A percentile compares a stretch with the other conserved stretches of the same genome.
phyloP scores from a whole-genome alignment of 2,113 vertebrate species.

The Kobus ellipsiprymnus region DNA sequence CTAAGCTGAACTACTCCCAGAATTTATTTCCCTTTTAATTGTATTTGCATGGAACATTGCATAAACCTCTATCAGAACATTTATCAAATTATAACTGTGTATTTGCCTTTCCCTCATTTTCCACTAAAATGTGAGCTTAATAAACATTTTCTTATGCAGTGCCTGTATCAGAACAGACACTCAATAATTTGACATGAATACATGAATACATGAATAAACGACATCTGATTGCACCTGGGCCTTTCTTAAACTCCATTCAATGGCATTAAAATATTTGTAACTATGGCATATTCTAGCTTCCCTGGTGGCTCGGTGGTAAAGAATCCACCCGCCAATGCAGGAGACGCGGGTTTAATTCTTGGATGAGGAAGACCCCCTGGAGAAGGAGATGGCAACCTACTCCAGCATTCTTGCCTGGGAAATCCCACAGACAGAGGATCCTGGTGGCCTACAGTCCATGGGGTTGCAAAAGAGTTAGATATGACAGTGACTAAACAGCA shows the following conservation, averaged over 20 bases:
- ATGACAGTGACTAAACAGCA: background rate
- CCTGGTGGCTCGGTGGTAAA: background rate
- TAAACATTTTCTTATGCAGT: background rate
- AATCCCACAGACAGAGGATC: background rate
- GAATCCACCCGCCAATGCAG: background rate
- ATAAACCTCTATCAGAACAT: background rate
- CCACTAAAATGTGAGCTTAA: background rate
- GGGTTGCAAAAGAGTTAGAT: background rate
- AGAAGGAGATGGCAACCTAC: background rate
- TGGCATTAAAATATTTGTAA: background rate
- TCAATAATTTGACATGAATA: background rate
- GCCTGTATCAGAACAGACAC: background rate
- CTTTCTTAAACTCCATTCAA: background rate
- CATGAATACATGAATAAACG: background rate
- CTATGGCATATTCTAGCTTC: background rate
- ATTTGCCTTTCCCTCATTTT: background rate
- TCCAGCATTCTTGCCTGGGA: background rate
- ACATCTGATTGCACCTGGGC: background rate
- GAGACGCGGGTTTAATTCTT: accelerated
- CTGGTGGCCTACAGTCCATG: background rate
- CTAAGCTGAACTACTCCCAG: background rate
- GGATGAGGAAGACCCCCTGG: background rate
- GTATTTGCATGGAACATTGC: background rate
- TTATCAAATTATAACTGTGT: background rate
- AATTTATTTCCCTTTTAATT: background rate